Percentiles rank a stretch among this genome's conserved stretches.
phyloP scores from a whole-genome alignment of 1,140 invertebrate species.

The Drosophila nigromelanica region DNA sequence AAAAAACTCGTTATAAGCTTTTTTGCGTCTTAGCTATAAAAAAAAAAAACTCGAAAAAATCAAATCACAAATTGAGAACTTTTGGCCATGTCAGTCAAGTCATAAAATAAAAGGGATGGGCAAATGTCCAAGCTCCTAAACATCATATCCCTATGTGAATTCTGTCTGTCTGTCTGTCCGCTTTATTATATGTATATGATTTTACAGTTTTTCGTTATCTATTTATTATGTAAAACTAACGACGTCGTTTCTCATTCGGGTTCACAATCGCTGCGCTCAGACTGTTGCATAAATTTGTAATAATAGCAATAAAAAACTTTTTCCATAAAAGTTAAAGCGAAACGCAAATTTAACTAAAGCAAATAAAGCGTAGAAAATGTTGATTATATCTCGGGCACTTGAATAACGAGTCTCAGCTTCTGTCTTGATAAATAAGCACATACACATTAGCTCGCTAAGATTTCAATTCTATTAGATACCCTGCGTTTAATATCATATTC shows the following conservation, averaged over 20 bases:
- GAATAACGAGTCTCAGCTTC: slow-evolving; percentile 4
- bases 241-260: slow-evolving; percentile 38
- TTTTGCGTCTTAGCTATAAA: slow-evolving; percentile 66
- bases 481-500: neutral
- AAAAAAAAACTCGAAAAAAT: slow-evolving; percentile 5
- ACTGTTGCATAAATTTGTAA: slow-evolving; percentile 56
- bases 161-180: neutral
- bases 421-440: slow-evolving; percentile 14
- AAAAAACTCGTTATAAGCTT: slow-evolving; percentile 51
- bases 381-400: slow-evolving; percentile 28
- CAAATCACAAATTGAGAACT: slow-evolving; percentile 9
- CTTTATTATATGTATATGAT: slow-evolving; percentile 5
- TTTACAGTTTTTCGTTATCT: slow-evolving; percentile 47
- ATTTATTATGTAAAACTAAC: slow-evolving; percentile 64
- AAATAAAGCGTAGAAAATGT: slow-evolving; percentile 18
- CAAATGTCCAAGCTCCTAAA: slow-evolving; percentile 9
- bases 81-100: slow-evolving; percentile 23
- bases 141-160: too few relatives aligned
- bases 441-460: neutral
- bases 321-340: slow-evolving; percentile 42
- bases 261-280: slow-evolving; percentile 33
- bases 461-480: slow-evolving; percentile 1
- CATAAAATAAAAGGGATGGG: slow-evolving; percentile 20
- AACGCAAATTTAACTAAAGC: slow-evolving; percentile 32
- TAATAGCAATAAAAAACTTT: slow-evolving; percentile 54